Base-by-base conservation (phyloP, 2,113 vertebrate genomes). In the Todiramphus chloris region DNA sequence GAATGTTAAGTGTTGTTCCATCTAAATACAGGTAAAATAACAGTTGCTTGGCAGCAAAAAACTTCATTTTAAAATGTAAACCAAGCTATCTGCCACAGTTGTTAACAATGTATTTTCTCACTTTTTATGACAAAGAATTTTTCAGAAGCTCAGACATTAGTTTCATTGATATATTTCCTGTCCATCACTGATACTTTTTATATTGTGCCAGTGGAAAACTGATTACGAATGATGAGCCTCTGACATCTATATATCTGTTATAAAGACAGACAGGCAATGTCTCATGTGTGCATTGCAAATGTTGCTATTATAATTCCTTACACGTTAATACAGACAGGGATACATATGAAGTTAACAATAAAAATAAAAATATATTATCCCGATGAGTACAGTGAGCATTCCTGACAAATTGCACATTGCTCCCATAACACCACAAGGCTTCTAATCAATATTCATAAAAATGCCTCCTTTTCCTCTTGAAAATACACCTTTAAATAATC, bases 1-100 rank as follows among this genome's bases (percentile, higher is more conserved):
- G 96, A 93, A 91, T 87, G n/a, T 84, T 89, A 93, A 96, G 70
- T 79, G 58, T 51, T 55, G 9, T 76, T 95, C 92, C 81, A 83
- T 79, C 58, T 55, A 93, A 94, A 89, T 35, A 58, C 77, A 91
- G 62, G 89, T 79, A 91, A 94, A 94, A 87, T 15, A 87, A 73
- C 16, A 69, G 83, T 76, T 73, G 53, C 58, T 95, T 89, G 69
- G 80, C 80, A 94, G 89, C 17, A 68, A 84, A 96, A 87, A 46
- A 25, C 27, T 30, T 90, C 17, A 23, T 78, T 92, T 87, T 76
- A 27, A 43, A 93, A 87, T 79, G 58, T 44, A 92, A 92, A 58
- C 44, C 33, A 23, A 82, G 43, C 20, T 82, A 73, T 60, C 19
- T 78, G n/a, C 35, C 69, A 93, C 76, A 70, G 67, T 81, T 94